A percentile compares a stretch with the other conserved stretches of the same genome.
These are phyloP conservation scores for Autographa pulchrina DNA, from an alignment of 2,888 invertebrate genomes.

Conservation along the genomic window DNA sequence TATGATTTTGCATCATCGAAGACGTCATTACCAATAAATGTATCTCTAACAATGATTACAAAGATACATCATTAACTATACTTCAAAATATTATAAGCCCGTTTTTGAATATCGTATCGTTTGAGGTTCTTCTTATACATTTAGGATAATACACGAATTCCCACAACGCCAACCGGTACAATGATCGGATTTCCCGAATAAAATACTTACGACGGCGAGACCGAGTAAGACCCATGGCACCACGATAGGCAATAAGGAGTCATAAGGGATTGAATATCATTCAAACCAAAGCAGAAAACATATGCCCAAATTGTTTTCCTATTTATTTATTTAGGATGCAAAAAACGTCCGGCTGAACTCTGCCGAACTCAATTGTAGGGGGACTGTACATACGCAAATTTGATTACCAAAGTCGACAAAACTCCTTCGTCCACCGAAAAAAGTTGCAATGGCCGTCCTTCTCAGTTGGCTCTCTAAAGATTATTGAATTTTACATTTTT, in stretches of 20 bases:
- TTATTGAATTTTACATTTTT: slow-evolving; percentile 87
- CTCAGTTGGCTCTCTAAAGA: slow-evolving; percentile 81
- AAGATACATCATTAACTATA: too few relatives aligned
- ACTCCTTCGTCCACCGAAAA: slow-evolving; percentile 66
- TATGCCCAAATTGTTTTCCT: slow-evolving; percentile 43
- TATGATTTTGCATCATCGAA: background rate
- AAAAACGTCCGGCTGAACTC: slow-evolving; percentile 51
- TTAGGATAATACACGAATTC: slow-evolving; percentile 7
- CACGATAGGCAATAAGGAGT: slow-evolving; percentile 35
- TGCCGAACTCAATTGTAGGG: slow-evolving; percentile 55
- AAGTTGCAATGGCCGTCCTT: slow-evolving; percentile 72
- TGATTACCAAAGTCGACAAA: slow-evolving; percentile 64
- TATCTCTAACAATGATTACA: background rate
- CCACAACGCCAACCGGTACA: background rate
- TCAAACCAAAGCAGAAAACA: slow-evolving; percentile 39
- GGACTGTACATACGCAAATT: slow-evolving; percentile 68
- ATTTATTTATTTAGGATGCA: slow-evolving; percentile 62
- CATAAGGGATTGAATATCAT: slow-evolving; percentile 40
- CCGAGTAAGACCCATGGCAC: slow-evolving; percentile 24
- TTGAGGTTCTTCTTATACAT: background rate
- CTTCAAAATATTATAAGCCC: background rate
- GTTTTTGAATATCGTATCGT: background rate
- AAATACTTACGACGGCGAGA: slow-evolving; percentile 8
- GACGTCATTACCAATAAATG: background rate
- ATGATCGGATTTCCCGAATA: slow-evolving; percentile 24